These are phyloP conservation scores for Dusona sp. DNA, from an alignment of 2,888 invertebrate genomes.

Conservation along the genomic window DNA sequence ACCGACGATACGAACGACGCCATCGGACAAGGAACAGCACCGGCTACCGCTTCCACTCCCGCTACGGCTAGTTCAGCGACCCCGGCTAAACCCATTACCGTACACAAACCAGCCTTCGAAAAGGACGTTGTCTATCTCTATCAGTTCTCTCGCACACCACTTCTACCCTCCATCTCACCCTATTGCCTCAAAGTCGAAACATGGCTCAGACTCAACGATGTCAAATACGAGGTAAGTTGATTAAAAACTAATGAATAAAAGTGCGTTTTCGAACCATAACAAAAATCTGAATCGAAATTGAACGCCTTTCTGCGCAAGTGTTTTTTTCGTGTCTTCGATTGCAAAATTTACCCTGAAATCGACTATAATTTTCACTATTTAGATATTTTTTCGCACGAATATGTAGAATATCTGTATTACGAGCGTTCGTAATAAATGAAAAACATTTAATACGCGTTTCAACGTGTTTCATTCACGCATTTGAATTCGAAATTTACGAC, in stretches of 20 bases:
- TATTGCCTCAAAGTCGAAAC: conserved; percentile 98
- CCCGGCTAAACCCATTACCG: conserved; percentile 90
- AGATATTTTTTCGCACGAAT: neutral
- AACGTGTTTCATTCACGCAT: neutral
- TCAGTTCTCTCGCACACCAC: conserved; percentile 96
- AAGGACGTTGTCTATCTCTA: conserved; percentile 97
- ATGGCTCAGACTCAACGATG: conserved; percentile 95
- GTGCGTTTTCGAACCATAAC: neutral
- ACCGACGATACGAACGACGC: conserved; percentile 85
- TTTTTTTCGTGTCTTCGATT: neutral
- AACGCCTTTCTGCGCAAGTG: neutral
- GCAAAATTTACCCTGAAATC: neutral
- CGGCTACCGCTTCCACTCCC: conserved; percentile 85
- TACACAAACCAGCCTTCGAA: conserved; percentile 95
- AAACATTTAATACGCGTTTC: neutral
- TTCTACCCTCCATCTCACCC: conserved; percentile 95
- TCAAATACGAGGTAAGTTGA: conserved; percentile 95
- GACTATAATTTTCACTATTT: neutral
- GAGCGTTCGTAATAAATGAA: neutral
- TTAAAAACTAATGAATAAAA: neutral
- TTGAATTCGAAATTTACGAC: neutral
- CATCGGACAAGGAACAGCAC: conserved; percentile 81
- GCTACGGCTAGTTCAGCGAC: conserved; percentile 86
- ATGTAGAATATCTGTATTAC: neutral
- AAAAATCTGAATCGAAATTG: neutral